Evolutionary conservation across 2,888 invertebrate species (phyloP), one percentile per base, ranked within the genome.

Genomic region (Callosobruchus maculatus): DNA sequence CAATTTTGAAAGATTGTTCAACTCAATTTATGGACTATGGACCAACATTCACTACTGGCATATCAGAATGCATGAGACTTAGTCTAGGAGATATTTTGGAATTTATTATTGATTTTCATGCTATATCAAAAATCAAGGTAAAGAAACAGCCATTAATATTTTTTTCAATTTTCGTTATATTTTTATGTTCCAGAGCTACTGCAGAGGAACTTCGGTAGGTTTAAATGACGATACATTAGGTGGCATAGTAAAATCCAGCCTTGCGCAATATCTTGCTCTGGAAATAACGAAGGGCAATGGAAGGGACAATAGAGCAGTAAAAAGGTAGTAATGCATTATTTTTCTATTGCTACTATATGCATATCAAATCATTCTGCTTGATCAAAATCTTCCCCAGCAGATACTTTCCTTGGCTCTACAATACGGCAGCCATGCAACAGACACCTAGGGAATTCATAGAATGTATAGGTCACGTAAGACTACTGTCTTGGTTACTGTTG

Each of bases 191-290:
- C 80, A 93, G 92, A 93, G 92, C 82, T 93, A 92, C 83, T 91
- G 90, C 83, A 94, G 93, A 86, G 93, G 92, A 3, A 88, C 88
- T 72, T 86, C 87, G 22, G 88, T 90, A 77, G 89, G 96, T 74
- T 88, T 97, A 75, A 96, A 97, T 85, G 98, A 98, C 86, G 98
- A 99, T 86, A 98, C 98, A 0, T 88, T 99, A 26, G 99, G 99
- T 0, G 98, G 98, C 0, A 95, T 97, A 71, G 90, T 99, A 73
- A 99, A 99, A 88, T 97, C 98, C 68, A 97, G 97, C 22, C 92
- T 99, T 70, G 97, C 98, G 0, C 96, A 96, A 86, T 96, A 94
- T 86, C 90, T 98, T 72, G 97, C 99, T 0, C 88, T 98, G 85
- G 99, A 99, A 89, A 94, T 99, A 84, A 95, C 97, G 0, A 89